phyloP scores from a whole-genome alignment of 2,888 invertebrate species.

The Perizoma affinitatum region DNA sequence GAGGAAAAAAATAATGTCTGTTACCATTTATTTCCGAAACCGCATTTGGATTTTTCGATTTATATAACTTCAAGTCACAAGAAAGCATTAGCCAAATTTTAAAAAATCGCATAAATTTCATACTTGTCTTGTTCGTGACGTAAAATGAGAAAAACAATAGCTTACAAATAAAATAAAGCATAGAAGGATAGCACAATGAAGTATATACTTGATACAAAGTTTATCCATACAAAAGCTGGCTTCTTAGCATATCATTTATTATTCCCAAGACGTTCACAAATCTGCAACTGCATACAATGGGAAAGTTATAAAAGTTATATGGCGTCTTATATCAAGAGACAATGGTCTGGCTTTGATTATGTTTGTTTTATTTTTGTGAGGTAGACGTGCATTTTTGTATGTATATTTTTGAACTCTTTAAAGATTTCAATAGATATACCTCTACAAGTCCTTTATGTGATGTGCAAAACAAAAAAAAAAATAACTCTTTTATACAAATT shows the following conservation, averaged over 20 bases:
- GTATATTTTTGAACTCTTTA: neutral
- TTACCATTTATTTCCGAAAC: too few species aligned
- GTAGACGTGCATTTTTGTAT: neutral
- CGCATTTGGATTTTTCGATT: too few species aligned
- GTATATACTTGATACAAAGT: slow-evolving; percentile 30
- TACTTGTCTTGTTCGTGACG: too few species aligned
- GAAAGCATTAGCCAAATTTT: too few species aligned
- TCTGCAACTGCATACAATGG: slow-evolving; percentile 63
- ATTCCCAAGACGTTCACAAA: slow-evolving; percentile 57
- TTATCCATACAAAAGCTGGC: slow-evolving; percentile 48
- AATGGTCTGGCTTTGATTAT: slow-evolving; percentile 50
- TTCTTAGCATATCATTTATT: slow-evolving; percentile 71
- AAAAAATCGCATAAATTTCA: too few species aligned
- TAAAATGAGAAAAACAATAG: neutral
- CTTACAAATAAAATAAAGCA: slow-evolving; percentile 7
- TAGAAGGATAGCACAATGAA: slow-evolving; percentile 3
- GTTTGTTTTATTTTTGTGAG: slow-evolving; percentile 34
- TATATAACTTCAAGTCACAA: too few species aligned
- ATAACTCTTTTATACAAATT: too few species aligned
- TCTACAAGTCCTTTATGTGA: neutral
- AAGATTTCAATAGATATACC: neutral
- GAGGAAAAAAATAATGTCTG: too few species aligned
- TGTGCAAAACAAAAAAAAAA: too few species aligned
- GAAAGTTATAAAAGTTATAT: slow-evolving; percentile 47
- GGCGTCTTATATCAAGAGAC: slow-evolving; percentile 53